phyloP scores from a whole-genome alignment of 1,140 invertebrate species.

The Ganaspis sp. region DNA sequence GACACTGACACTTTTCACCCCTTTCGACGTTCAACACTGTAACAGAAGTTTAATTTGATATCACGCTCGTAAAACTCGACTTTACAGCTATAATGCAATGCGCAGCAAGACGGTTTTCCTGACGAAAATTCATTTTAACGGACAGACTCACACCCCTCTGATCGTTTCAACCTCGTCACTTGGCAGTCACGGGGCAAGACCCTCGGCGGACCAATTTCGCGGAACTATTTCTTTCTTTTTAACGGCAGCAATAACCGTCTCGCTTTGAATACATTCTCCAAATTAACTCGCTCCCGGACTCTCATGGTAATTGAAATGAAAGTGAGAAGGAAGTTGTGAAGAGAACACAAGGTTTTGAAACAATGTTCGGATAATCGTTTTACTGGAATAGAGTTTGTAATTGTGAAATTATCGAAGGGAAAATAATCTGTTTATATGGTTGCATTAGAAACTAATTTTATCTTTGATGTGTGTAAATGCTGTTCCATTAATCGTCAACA shows the following conservation, averaged over 20 bases:
- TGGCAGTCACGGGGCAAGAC: neutral
- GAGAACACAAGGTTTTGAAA: neutral
- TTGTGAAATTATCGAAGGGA: no score
- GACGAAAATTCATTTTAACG: constrained; percentile 43
- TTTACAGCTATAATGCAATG: constrained; percentile 50
- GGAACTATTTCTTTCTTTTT: constrained; percentile 27
- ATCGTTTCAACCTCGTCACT: constrained; percentile 16
- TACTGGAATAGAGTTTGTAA: neutral
- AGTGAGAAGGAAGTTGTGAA: neutral
- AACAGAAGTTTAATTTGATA: constrained; percentile 62
- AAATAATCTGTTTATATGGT: no score
- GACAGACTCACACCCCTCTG: constrained; percentile 10
- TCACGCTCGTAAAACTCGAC: constrained; percentile 57
- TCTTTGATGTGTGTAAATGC: no score
- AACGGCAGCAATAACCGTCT: constrained; percentile 23
- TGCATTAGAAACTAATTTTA: no score
- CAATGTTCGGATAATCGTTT: constrained; percentile 1
- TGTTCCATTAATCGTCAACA: no score
- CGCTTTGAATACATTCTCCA: constrained; percentile 24
- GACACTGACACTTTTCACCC: neutral
- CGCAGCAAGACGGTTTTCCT: constrained; percentile 48
- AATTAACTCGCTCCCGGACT: constrained; percentile 1
- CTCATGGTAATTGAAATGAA: constrained; percentile 10
- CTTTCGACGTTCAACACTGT: constrained; percentile 32
- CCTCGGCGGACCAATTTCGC: constrained; percentile 16